Evolutionary conservation across 2,888 invertebrate genomes (phyloP).

Genomic region (Drosophila mulleri): DNA sequence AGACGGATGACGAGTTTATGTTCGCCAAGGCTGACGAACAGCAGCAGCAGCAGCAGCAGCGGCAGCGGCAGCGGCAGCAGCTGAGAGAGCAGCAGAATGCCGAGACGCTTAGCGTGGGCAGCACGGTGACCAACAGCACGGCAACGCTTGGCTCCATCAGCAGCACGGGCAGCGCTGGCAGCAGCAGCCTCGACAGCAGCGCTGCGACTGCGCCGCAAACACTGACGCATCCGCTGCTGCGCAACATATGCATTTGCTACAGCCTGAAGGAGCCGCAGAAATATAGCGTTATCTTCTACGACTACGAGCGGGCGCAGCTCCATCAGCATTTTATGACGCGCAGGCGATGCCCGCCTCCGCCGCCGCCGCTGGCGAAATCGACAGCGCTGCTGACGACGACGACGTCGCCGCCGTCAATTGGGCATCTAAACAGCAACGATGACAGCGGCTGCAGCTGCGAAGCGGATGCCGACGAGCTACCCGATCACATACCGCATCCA

Average conservation of each 20-base stretch:
- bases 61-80: not conserved
- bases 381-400: not conserved
- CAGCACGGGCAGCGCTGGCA: conserved; percentile 34
- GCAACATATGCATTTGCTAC: conserved; percentile 83
- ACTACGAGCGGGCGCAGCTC: conserved; percentile 80
- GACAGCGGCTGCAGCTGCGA: conserved; percentile 72
- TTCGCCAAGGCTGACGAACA: conserved; percentile 70
- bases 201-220: conserved; percentile 15
- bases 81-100: conserved; percentile 5
- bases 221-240: conserved; percentile 75
- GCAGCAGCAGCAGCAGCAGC: conserved; percentile 4
- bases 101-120: conserved; percentile 76
- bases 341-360: conserved; percentile 45
- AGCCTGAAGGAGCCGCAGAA: conserved; percentile 80
- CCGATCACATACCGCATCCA: conserved; percentile 46
- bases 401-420: not conserved
- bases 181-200: conserved; percentile 28
- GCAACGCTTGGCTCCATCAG: conserved; percentile 76
- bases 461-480: conserved; percentile 44
- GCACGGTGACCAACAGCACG: conserved; percentile 83
- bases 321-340: conserved; percentile 74
- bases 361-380: not conserved
- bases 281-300: conserved; percentile 83
- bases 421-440: conserved; percentile 37
- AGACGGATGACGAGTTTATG: conserved; percentile 84